Percentiles rank a stretch among this genome's conserved stretches.
phyloP scores from a whole-genome alignment of 2,888 invertebrate genomes.

The Drosophila cognata region DNA sequence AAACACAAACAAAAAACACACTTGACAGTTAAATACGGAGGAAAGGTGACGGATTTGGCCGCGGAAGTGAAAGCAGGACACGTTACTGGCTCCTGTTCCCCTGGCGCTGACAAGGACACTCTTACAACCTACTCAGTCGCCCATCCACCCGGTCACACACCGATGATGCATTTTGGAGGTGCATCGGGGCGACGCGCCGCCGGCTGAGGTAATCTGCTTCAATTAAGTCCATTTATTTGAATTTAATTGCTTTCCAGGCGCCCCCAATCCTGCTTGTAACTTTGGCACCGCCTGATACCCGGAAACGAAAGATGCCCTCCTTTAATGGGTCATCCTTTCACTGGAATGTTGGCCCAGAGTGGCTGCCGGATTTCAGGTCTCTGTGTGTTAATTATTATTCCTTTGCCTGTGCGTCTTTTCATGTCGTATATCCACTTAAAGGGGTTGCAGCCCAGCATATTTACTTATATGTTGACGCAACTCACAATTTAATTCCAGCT shows the following conservation, averaged over 20 bases:
- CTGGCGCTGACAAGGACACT: slow-evolving; percentile 50
- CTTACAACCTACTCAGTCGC: neutral
- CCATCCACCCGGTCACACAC: neutral
- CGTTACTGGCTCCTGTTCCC: slow-evolving; percentile 29
- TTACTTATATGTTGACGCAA: neutral
- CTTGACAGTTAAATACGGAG: slow-evolving; percentile 51
- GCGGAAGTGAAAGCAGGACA: slow-evolving; percentile 71
- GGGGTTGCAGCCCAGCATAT: neutral
- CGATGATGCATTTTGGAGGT: slow-evolving; percentile 26
- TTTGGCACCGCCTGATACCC: slow-evolving; percentile 15
- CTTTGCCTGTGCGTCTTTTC: neutral
- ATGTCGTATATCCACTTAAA: neutral
- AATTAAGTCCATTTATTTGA: slow-evolving; percentile 76
- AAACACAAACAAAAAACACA: slow-evolving; percentile 35
- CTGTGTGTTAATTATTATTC: neutral
- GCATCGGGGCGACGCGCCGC: slow-evolving; percentile 33
- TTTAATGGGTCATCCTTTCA: neutral
- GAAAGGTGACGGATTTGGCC: slow-evolving; percentile 48
- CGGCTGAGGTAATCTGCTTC: slow-evolving; percentile 75
- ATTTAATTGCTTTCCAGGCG: slow-evolving; percentile 74
- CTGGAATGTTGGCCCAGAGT: neutral
- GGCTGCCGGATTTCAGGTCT: neutral
- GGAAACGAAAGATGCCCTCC: neutral
- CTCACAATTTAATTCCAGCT: neutral
- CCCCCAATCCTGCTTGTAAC: slow-evolving; percentile 25